Evolutionary conservation across 2,113 vertebrate species (phyloP).

Genomic region (Semicossyphus pulcher): DNA sequence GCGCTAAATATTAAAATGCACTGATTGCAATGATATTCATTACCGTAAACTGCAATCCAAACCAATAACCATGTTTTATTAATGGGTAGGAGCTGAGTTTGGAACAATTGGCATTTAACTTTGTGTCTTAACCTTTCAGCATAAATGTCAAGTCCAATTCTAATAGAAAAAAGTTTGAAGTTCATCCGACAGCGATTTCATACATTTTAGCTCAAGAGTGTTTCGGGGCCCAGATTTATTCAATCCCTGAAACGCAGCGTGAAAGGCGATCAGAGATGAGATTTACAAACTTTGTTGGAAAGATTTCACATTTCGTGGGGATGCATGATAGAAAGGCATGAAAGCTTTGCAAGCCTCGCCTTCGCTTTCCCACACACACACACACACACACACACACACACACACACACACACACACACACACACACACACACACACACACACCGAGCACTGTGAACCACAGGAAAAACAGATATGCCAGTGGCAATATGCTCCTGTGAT

Average conservation of each 20-base stretch:
- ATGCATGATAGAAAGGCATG: slow-evolving; percentile 1
- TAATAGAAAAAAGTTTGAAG: slow-evolving; percentile 61
- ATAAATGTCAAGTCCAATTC: slow-evolving; percentile 70
- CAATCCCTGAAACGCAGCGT: slow-evolving; percentile 16
- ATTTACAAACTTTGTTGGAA: slow-evolving; percentile 40
- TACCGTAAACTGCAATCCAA: slow-evolving; percentile 50
- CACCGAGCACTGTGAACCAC: slow-evolving; percentile 5
- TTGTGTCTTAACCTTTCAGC: slow-evolving; percentile 70
- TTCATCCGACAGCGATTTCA: slow-evolving; percentile 60
- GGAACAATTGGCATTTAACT: slow-evolving; percentile 72
- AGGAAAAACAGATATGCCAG: slow-evolving; percentile 7
- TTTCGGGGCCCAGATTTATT: slow-evolving; percentile 18
- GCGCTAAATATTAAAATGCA: slow-evolving; percentile 55
- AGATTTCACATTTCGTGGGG: slow-evolving; percentile 43
- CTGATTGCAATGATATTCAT: slow-evolving; percentile 63
- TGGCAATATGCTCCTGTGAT: slow-evolving; percentile 21
- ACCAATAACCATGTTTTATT: slow-evolving; percentile 73
- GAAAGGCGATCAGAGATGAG: slow-evolving; percentile 32
- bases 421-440: background rate
- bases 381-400: slow-evolving; percentile 8
- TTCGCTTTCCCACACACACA: background rate
- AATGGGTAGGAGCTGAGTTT: slow-evolving; percentile 59
- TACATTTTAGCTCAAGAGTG: slow-evolving; percentile 47
- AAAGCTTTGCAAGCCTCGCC: background rate
- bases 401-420: slow-evolving; percentile 6